Conservation (phyloP, 2,113 vertebrate genomes). For the Tauraco erythrolophus region DNA sequence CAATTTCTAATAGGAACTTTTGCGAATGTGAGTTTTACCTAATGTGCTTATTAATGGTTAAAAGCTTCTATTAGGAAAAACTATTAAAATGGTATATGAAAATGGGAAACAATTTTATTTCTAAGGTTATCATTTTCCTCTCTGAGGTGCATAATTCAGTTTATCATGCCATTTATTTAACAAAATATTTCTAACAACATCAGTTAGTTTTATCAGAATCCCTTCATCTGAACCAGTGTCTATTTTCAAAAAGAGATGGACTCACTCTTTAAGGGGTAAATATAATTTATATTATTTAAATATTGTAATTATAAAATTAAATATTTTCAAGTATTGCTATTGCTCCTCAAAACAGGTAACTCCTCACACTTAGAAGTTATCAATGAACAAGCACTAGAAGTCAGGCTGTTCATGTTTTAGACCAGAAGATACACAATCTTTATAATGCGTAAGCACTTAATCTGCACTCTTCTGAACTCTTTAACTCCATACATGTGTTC, state of each 20-base stretch:
- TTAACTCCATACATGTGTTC: neutral
- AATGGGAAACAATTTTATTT: neutral
- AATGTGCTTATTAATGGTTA: neutral
- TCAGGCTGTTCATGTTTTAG: neutral
- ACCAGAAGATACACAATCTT: neutral
- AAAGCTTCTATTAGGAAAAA: neutral
- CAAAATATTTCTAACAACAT: constrained; percentile 13
- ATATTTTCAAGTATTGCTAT: neutral
- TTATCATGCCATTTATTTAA: neutral
- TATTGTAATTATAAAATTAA: neutral
- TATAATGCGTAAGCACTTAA: neutral
- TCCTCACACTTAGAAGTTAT: neutral
- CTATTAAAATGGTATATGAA: neutral
- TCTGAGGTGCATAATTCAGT: neutral
- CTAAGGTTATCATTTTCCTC: neutral
- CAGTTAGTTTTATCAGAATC: neutral
- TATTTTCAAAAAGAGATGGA: constrained; percentile 31
- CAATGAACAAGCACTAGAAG: neutral
- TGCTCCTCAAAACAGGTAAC: neutral
- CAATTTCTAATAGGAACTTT: constrained; percentile 17
- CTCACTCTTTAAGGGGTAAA: constrained; percentile 33
- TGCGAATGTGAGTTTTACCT: neutral
- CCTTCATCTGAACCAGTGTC: neutral
- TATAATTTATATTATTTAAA: neutral
- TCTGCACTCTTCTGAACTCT: neutral